Evolutionary conservation across 2,797 vertebrate species (phyloP).

Genomic region (Gambusia yucatana): DNA sequence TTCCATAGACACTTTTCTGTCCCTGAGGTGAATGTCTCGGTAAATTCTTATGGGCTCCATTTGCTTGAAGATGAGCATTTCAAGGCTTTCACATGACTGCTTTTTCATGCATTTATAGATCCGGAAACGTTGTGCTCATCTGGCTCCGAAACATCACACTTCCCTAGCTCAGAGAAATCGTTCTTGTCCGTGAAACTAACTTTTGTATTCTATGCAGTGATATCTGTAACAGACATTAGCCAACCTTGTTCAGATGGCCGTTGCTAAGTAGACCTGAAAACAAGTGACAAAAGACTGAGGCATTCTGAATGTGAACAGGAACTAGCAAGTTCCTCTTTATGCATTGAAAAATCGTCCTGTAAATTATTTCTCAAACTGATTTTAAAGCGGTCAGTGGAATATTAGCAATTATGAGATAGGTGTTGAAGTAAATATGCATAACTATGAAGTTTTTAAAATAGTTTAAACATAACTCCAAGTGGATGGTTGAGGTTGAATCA

Average conservation of each 20-base stretch:
- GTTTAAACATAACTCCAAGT: background rate
- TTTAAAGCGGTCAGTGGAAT: background rate
- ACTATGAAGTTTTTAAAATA: background rate
- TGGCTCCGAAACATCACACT: conserved; percentile 11
- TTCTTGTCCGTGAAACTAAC: background rate
- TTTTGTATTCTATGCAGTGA: background rate
- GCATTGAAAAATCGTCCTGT: too few species aligned
- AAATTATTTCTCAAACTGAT: background rate
- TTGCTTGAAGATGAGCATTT: conserved; percentile 52
- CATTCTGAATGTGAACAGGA: background rate
- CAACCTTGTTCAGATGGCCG: background rate
- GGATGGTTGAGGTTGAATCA: background rate
- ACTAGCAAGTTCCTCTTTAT: background rate
- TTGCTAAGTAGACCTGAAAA: background rate
- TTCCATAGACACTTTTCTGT: conserved; percentile 1
- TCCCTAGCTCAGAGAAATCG: background rate
- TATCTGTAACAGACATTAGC: background rate
- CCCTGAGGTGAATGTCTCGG: conserved; percentile 4
- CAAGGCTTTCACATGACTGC: conserved; percentile 50
- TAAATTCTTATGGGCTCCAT: conserved; percentile 9
- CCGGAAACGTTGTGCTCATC: conserved; percentile 4
- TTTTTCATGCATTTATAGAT: conserved; percentile 22
- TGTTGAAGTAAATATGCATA: background rate
- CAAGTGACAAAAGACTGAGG: background rate
- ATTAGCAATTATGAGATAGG: background rate